These are phyloP conservation scores for Gallirallus australis DNA, from an alignment of 2,797 vertebrate species.

Conservation along the genomic window DNA sequence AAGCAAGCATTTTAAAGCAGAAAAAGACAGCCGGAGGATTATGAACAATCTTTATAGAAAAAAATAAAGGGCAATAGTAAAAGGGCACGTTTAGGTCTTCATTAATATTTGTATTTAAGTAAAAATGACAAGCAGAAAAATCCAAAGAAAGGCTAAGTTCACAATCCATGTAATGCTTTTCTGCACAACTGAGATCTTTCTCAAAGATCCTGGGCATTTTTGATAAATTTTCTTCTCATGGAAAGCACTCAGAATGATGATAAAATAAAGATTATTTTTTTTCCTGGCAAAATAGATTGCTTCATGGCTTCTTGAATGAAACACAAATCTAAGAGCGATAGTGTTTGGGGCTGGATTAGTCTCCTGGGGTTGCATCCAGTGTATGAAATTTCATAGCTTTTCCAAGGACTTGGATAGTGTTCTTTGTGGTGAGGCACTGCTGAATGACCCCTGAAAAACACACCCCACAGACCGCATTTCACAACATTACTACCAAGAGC, in stretches of 20 bases:
- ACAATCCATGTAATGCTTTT: constrained; percentile 3
- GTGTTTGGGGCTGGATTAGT: constrained; percentile 40
- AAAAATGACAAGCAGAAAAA: constrained; percentile 45
- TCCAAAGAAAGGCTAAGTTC: constrained; percentile 20
- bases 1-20: constrained; percentile 36
- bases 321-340: constrained; percentile 65
- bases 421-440: not conserved
- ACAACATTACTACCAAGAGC: not conserved
- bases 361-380: constrained; percentile 39
- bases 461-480: not conserved
- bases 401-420: constrained; percentile 35
- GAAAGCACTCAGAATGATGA: constrained; percentile 32
- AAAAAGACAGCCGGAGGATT: constrained; percentile 35
- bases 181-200: constrained; percentile 12
- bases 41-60: constrained; percentile 26
- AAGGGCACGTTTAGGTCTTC: constrained; percentile 17
- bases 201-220: constrained; percentile 30
- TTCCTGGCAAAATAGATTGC: constrained; percentile 45
- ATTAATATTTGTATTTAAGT: constrained; percentile 63
- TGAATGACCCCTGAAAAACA: constrained; percentile 23
- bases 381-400: constrained; percentile 68
- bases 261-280: constrained; percentile 32
- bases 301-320: constrained; percentile 69
- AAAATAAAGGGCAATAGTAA: constrained; percentile 52
- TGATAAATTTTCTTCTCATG: constrained; percentile 27